phyloP scores from a whole-genome alignment of 2,888 invertebrate genomes.

The Macaria liturata region DNA sequence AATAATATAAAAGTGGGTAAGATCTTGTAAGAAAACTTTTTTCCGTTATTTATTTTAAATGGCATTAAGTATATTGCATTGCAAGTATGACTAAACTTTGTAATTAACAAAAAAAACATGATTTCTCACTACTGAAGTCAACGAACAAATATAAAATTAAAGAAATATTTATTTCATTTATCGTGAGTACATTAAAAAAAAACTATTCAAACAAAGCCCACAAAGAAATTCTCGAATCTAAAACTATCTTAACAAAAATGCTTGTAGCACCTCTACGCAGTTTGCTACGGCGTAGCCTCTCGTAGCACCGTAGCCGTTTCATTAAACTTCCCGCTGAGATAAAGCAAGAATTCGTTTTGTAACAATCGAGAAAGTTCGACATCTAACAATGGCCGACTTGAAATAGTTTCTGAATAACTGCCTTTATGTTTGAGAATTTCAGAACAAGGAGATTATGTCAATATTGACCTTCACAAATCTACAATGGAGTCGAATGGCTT shows the following conservation, averaged over 20 bases:
- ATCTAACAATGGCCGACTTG: constrained; percentile 32
- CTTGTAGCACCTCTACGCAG: constrained; percentile 5
- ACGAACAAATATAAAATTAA: too few relatives aligned
- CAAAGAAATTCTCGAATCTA: too few relatives aligned
- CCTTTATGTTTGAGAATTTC: constrained; percentile 34
- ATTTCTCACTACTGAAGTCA: too few relatives aligned
- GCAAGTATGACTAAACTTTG: too few relatives aligned
- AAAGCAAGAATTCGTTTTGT: constrained; percentile 29
- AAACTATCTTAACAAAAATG: not conserved
- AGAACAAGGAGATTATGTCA: constrained; percentile 37
- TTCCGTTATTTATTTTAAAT: too few relatives aligned
- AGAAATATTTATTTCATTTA: too few relatives aligned
- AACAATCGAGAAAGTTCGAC: constrained; percentile 29
- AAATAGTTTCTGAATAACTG: constrained; percentile 37
- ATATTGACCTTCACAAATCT: constrained; percentile 36
- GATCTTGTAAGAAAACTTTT: too few relatives aligned
- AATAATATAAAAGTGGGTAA: too few relatives aligned
- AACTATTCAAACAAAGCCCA: too few relatives aligned
- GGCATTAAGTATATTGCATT: too few relatives aligned
- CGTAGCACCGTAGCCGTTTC: constrained; percentile 6
- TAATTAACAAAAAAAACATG: too few relatives aligned
- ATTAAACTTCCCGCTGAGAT: constrained; percentile 24
- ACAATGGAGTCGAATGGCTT: constrained; percentile 31
- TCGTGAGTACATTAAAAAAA: too few relatives aligned
- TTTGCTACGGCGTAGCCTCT: constrained; percentile 11